Conservation (phyloP, 2,113 vertebrate genomes). For the Calidris pygmaea region DNA sequence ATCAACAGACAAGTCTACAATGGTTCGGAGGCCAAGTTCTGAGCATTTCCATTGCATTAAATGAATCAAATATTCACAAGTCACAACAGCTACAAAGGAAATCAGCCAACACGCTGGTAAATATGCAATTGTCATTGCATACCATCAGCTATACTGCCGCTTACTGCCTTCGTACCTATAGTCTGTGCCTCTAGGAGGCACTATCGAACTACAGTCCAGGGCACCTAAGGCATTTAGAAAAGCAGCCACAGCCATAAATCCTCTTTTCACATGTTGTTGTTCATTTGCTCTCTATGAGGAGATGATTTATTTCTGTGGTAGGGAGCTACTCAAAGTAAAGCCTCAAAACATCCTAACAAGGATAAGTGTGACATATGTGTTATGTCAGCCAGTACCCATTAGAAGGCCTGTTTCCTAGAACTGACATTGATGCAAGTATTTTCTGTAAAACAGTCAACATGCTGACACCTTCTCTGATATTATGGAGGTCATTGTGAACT, state of each 20-base stretch:
- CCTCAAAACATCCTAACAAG: slow-evolving; percentile 62
- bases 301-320: slow-evolving; percentile 64
- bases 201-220: slow-evolving; percentile 20
- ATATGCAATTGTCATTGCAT: background rate
- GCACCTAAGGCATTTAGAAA: background rate
- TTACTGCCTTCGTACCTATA: background rate
- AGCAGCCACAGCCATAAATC: slow-evolving; percentile 47
- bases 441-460: slow-evolving; percentile 22
- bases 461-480: slow-evolving; percentile 12
- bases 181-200: slow-evolving; percentile 56
- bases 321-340: slow-evolving; percentile 58
- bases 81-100: slow-evolving; percentile 20
- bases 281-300: slow-evolving; percentile 42
- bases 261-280: slow-evolving; percentile 44
- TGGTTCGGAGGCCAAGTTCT: background rate
- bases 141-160: background rate
- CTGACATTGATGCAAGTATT: slow-evolving; percentile 39
- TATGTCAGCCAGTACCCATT: slow-evolving; percentile 49
- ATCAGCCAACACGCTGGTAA: background rate
- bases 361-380: slow-evolving; percentile 58
- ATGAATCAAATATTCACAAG: background rate
- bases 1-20: background rate
- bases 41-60: background rate
- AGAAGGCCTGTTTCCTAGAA: slow-evolving; percentile 55
- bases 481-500: background rate